Evolutionary conservation across 1,140 invertebrate genomes (phyloP).

Genomic region (Idris sp.): DNA sequence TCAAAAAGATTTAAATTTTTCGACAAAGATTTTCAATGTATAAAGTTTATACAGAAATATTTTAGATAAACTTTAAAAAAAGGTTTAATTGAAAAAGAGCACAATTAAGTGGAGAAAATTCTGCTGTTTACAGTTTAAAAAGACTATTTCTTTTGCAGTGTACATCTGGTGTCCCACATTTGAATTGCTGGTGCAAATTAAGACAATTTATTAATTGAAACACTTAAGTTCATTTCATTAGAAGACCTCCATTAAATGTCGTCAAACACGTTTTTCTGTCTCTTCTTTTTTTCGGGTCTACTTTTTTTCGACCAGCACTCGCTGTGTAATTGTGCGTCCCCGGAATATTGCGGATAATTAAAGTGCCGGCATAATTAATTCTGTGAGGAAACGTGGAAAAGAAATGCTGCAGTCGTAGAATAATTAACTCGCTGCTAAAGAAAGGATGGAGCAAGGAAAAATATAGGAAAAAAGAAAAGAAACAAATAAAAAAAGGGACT

Average conservation of each 20-base stretch:
- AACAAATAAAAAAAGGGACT: constrained; percentile 53
- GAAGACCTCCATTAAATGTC: constrained; percentile 13
- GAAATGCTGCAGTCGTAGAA: constrained; percentile 29
- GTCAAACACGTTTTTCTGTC: constrained; percentile 24
- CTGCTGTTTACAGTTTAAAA: too few relatives aligned
- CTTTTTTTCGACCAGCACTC: constrained; percentile 21
- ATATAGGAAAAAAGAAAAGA: constrained; percentile 2
- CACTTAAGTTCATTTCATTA: constrained; percentile 41
- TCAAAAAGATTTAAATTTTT: too few relatives aligned
- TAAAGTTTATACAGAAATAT: too few relatives aligned
- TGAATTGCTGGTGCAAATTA: constrained; percentile 9
- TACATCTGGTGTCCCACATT: constrained; percentile 29
- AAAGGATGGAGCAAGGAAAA: constrained; percentile 10
- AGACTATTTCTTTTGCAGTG: too few relatives aligned
- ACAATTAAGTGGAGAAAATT: too few relatives aligned
- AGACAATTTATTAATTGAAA: constrained; percentile 46
- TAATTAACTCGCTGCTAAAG: constrained; percentile 35
- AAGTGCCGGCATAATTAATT: constrained; percentile 50
- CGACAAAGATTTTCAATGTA: too few relatives aligned
- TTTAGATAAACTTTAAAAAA: too few relatives aligned
- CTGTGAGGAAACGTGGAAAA: constrained; percentile 47
- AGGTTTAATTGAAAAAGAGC: too few relatives aligned
- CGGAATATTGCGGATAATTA: constrained; percentile 51
- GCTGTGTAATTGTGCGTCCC: constrained; percentile 46
- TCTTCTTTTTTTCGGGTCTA: constrained; percentile 12